Conservation (phyloP, 2,113 vertebrate species). For the Calcarius ornatus region DNA sequence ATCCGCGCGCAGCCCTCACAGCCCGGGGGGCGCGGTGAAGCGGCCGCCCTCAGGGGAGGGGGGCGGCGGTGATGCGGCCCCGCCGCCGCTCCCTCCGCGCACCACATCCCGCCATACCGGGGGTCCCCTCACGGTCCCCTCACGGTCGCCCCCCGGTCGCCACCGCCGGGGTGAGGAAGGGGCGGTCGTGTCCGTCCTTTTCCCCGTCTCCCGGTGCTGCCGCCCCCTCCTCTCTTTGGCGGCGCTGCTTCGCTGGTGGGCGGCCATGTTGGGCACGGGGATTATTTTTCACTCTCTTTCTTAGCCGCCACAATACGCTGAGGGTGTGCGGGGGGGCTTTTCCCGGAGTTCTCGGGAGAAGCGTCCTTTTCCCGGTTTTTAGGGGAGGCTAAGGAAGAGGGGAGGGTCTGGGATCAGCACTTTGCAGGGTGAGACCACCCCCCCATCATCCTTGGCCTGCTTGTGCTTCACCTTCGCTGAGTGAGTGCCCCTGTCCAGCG, state of each 20-base stretch:
- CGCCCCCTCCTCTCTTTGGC: not conserved
- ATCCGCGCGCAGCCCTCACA: not conserved
- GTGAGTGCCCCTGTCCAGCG: not conserved
- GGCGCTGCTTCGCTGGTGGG: not conserved
- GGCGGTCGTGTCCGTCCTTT: not conserved
- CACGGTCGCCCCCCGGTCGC: not conserved
- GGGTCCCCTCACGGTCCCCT: not conserved
- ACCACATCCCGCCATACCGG: not conserved
- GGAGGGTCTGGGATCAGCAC: not conserved
- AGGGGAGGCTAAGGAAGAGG: no score
- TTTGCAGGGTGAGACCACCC: not conserved
- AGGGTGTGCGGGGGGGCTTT: not conserved
- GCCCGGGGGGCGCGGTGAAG: not conserved
- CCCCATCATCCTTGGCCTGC: not conserved
- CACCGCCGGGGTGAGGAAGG: not conserved
- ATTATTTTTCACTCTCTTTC: conserved; percentile 57
- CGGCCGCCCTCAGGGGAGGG: not conserved
- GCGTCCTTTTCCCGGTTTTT: not conserved
- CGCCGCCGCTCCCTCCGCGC: not conserved
- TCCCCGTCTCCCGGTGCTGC: not conserved
- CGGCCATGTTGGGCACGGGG: conserved; percentile 75
- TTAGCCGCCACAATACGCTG: not conserved
- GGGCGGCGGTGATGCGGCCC: not conserved
- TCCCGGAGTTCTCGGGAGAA: not conserved
- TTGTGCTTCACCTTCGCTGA: not conserved